Evolutionary conservation across 2,113 vertebrate species (phyloP).

Genomic region (Rhinoptilus africanus): DNA sequence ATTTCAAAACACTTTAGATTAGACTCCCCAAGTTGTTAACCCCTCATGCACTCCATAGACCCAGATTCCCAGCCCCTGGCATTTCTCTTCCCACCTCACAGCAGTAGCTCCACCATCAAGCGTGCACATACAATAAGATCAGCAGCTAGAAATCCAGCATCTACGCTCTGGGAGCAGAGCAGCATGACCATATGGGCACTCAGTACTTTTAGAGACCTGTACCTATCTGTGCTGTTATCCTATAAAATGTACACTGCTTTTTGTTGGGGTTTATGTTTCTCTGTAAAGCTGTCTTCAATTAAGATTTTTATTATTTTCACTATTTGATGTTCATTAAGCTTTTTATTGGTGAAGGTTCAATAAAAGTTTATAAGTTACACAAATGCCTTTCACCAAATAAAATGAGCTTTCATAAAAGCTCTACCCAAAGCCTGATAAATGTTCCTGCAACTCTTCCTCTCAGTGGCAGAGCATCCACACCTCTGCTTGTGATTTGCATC

Average conservation of each 20-base stretch:
- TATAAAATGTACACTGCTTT: not conserved
- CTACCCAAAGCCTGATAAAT: not conserved
- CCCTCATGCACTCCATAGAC: not conserved
- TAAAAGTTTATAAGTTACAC: not conserved
- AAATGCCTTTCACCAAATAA: not conserved
- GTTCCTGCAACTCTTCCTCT: not conserved
- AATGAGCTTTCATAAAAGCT: not conserved
- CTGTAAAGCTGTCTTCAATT: not conserved
- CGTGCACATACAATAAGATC: too few relatives aligned
- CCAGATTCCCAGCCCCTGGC: not conserved
- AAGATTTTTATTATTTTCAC: constrained; percentile 12
- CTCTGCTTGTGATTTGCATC: not conserved
- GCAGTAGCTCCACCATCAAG: not conserved
- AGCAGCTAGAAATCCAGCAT: too few relatives aligned
- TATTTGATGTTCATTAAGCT: not conserved
- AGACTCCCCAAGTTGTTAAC: not conserved
- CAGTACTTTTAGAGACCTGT: not conserved
- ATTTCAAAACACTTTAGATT: not conserved
- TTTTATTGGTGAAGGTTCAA: not conserved
- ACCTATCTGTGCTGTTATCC: not conserved
- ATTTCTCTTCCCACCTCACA: not conserved
- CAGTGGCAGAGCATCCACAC: not conserved
- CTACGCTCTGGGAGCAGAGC: not conserved
- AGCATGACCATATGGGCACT: not conserved
- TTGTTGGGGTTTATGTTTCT: not conserved